A percentile compares a stretch with the other conserved stretches of the same genome.
Conservation (phyloP, 2,113 vertebrate genomes). For the Chrysochloris asiatica region DNA sequence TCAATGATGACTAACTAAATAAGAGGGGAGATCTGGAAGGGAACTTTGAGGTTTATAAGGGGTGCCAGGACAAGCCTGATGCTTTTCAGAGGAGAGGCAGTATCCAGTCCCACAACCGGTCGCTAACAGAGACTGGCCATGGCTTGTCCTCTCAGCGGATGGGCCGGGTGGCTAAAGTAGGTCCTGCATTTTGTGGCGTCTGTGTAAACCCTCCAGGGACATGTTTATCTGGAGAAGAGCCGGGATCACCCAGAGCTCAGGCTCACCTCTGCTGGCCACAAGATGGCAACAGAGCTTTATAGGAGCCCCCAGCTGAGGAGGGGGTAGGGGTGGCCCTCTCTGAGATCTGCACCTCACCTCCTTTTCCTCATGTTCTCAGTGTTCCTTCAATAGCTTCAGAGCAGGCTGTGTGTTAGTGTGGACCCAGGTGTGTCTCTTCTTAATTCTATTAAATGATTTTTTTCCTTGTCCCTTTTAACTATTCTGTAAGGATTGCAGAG, state of each 20-base stretch:
- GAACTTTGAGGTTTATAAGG: neutral
- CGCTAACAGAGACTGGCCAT: no score
- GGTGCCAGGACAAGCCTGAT: neutral
- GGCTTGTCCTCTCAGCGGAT: neutral
- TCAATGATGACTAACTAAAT: neutral
- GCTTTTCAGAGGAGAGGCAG: neutral
- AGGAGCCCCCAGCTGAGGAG: neutral
- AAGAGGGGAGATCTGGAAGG: neutral
- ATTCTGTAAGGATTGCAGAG: no score
- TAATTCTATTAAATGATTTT: neutral
- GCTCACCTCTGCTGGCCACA: constrained; percentile 74
- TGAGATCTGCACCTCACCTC: neutral
- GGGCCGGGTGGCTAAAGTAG: neutral
- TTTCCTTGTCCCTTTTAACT: neutral
- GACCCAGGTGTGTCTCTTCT: neutral
- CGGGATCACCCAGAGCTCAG: neutral
- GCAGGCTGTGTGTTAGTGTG: neutral
- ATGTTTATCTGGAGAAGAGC: neutral
- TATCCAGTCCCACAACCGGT: accelerated
- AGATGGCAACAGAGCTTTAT: constrained; percentile 84
- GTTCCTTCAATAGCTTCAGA: neutral
- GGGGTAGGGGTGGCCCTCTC: neutral
- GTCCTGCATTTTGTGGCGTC: no score
- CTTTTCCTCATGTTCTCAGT: neutral
- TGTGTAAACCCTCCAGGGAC: neutral